A percentile compares a stretch with the other conserved stretches of the same genome.
phyloP scores from a whole-genome alignment of 2,797 vertebrate species.

The Rhynchonycteris naso region DNA sequence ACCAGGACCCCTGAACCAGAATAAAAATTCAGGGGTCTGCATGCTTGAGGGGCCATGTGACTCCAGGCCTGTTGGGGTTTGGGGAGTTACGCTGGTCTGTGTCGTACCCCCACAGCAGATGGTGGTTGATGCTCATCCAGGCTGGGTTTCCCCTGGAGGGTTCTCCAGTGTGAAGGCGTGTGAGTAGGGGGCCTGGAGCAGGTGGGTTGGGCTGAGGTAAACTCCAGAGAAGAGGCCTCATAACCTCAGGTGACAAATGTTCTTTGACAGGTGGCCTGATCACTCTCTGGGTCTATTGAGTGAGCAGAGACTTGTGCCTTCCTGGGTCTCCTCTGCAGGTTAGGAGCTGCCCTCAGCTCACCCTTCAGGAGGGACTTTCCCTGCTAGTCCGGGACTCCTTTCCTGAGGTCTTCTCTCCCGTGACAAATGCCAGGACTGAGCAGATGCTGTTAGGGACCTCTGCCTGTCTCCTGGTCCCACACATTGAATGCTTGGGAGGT shows the following conservation, averaged over 20 bases:
- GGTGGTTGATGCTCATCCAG: background rate
- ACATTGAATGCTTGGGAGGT: too few species aligned
- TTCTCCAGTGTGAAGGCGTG: background rate
- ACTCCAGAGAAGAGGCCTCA: background rate
- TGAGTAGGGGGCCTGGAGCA: background rate
- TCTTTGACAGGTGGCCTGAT: too few species aligned
- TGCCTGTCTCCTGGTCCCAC: background rate
- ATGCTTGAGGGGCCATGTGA: fast-evolving
- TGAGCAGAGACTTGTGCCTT: background rate
- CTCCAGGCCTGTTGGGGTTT: background rate
- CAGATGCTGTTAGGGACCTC: background rate
- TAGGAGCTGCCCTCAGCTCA: background rate
- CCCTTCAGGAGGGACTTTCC: background rate
- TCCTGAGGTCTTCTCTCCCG: background rate
- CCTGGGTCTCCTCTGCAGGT: background rate
- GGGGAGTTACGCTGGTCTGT: background rate
- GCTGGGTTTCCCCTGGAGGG: background rate
- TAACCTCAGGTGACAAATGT: background rate
- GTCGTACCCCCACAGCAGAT: background rate
- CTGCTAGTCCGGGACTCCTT: too few species aligned
- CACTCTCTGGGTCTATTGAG: background rate
- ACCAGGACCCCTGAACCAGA: background rate
- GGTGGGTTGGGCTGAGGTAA: background rate
- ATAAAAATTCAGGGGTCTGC: background rate
- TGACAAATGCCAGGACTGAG: background rate